Percentiles rank a stretch among this genome's conserved stretches.
phyloP scores from a whole-genome alignment of 2,113 vertebrate genomes.

The Nothoprocta perdicaria region DNA sequence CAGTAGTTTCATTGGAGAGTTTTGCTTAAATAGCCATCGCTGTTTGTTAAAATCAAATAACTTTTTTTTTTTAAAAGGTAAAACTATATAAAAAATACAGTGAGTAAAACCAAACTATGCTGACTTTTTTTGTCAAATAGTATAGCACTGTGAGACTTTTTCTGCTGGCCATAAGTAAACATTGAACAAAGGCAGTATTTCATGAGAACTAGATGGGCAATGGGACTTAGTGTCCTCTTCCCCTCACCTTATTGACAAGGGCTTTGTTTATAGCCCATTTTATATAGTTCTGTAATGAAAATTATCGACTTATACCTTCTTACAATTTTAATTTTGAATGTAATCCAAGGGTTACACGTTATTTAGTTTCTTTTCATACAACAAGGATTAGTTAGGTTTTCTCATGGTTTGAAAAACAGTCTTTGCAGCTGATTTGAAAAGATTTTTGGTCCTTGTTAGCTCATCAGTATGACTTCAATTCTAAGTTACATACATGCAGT shows the following conservation, averaged over 20 bases:
- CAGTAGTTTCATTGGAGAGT: neutral
- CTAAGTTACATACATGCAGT: neutral
- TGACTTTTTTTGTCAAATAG: neutral
- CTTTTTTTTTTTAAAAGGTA: too few relatives aligned
- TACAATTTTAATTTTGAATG: neutral
- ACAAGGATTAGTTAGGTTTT: neutral
- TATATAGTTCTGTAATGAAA: neutral
- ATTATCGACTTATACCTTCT: neutral
- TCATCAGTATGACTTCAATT: neutral
- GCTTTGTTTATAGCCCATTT: neutral
- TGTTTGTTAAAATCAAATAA: neutral
- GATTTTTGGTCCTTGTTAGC: neutral
- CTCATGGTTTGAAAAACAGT: neutral
- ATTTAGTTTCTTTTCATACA: neutral
- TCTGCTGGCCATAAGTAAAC: neutral
- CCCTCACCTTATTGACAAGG: neutral
- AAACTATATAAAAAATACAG: neutral
- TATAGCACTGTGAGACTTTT: neutral
- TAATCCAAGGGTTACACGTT: neutral
- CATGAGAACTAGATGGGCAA: neutral
- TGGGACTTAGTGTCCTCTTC: neutral
- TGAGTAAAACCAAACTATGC: neutral
- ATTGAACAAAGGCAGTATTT: neutral
- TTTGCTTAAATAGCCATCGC: neutral
- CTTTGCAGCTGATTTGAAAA: neutral